These are phyloP conservation scores for Enteromius trimaculatus DNA, from an alignment of 2,797 vertebrate genomes.

Conservation along the genomic window DNA sequence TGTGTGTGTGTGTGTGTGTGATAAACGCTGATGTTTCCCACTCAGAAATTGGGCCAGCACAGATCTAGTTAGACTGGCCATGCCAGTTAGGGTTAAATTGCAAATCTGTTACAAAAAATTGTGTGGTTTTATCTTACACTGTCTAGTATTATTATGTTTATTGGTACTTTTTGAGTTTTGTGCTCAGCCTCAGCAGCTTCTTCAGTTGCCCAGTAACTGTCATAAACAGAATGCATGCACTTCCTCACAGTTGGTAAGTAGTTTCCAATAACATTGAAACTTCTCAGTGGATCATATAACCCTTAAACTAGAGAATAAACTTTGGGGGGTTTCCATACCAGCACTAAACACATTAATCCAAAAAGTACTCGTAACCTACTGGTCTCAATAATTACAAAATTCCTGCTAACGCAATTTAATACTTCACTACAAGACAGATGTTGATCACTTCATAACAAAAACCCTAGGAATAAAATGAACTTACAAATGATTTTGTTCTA, in stretches of 20 bases:
- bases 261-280: slow-evolving; percentile 18
- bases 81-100: not conserved
- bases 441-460: not conserved
- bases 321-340: not conserved
- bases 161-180: not conserved
- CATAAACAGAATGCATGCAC: not conserved
- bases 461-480: not conserved
- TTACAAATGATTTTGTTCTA: not conserved
- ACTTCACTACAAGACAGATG: not conserved
- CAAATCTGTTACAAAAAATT: not conserved
- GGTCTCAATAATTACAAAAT: not conserved
- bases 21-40: not conserved
- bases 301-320: not conserved
- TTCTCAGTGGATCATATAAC: not conserved
- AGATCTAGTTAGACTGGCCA: not conserved
- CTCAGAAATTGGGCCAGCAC: not conserved
- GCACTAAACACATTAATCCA: not conserved
- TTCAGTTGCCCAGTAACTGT: not conserved
- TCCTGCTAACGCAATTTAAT: not conserved
- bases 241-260: slow-evolving; percentile 5
- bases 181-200: too few relatives aligned
- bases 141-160: not conserved
- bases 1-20: too few relatives aligned
- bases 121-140: not conserved
- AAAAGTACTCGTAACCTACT: not conserved